Evolutionary conservation across 2,797 vertebrate genomes (phyloP).

Genomic region (Pterois miles): DNA sequence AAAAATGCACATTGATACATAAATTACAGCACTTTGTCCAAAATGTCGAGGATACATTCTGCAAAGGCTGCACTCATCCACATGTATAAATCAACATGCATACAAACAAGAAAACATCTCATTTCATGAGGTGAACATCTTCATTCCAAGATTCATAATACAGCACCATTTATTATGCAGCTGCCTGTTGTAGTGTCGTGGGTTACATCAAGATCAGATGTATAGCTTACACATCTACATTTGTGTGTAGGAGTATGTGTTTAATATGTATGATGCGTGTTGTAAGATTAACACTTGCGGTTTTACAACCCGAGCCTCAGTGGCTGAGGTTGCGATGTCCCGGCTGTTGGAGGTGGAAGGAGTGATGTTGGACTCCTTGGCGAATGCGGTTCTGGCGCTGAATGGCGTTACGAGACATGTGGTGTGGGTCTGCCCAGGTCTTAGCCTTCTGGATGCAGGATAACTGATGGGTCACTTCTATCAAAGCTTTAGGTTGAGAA

Average conservation of each 20-base stretch:
- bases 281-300: not conserved
- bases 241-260: not conserved
- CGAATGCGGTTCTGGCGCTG: slow-evolving; percentile 89
- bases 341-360: slow-evolving; percentile 90
- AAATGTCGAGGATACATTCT: slow-evolving; percentile 26
- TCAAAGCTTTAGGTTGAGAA: slow-evolving; percentile 77
- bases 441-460: slow-evolving; percentile 85
- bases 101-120: slow-evolving; percentile 37
- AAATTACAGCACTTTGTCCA: slow-evolving; percentile 19
- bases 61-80: slow-evolving; percentile 21
- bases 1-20: slow-evolving; percentile 35
- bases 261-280: not conserved
- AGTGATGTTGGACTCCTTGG: slow-evolving; percentile 79
- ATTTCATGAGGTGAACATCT: slow-evolving; percentile 50
- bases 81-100: not conserved
- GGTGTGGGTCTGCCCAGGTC: slow-evolving; percentile 78
- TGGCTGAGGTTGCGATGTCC: slow-evolving; percentile 88
- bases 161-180: slow-evolving; percentile 35
- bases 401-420: slow-evolving; percentile 83
- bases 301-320: slow-evolving; percentile 72
- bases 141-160: slow-evolving; percentile 24
- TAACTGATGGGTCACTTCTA: slow-evolving; percentile 80
- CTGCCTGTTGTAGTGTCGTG: slow-evolving; percentile 44
- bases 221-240: slow-evolving; percentile 13
- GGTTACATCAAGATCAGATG: slow-evolving; percentile 25